Evolutionary conservation across 2,888 invertebrate genomes (phyloP).

Genomic region (Lampropteryx suffumata): DNA sequence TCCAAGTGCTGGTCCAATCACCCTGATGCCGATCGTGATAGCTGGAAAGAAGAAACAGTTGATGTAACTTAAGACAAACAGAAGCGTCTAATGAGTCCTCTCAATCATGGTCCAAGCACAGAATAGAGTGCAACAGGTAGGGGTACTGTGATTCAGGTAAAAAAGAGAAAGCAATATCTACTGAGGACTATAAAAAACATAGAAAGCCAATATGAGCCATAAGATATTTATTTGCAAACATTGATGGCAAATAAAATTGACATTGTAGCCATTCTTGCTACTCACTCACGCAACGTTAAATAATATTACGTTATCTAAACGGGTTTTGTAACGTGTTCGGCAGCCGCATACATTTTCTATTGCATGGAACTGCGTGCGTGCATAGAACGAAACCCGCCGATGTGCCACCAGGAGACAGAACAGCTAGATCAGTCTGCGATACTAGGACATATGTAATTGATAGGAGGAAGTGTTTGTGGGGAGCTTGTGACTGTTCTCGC

Average conservation of each 20-base stretch:
- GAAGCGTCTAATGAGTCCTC: no score
- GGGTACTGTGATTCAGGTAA: no score
- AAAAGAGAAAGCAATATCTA: slow-evolving; percentile 20
- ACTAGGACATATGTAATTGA: no score
- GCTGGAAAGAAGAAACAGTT: slow-evolving; percentile 77
- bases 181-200: no score
- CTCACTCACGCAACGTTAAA: slow-evolving; percentile 41
- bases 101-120: no score
- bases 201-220: no score
- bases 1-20: slow-evolving; percentile 94
- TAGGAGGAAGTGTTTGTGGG: no score
- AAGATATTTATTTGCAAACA: no score
- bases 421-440: slow-evolving; percentile 5
- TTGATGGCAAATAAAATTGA: slow-evolving; percentile 17
- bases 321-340: slow-evolving; percentile 28
- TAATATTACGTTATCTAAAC: slow-evolving; percentile 45
- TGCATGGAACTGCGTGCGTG: slow-evolving; percentile 33
- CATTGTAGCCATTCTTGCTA: slow-evolving; percentile 30
- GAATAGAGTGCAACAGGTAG: no score
- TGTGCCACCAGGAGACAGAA: not conserved
- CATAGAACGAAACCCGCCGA: slow-evolving; percentile 6
- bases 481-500: no score
- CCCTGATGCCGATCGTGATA: slow-evolving; percentile 95
- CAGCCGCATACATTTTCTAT: slow-evolving; percentile 41
- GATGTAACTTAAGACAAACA: no score